phyloP scores from a whole-genome alignment of 2,888 invertebrate genomes.

The Limenitis camilla region DNA sequence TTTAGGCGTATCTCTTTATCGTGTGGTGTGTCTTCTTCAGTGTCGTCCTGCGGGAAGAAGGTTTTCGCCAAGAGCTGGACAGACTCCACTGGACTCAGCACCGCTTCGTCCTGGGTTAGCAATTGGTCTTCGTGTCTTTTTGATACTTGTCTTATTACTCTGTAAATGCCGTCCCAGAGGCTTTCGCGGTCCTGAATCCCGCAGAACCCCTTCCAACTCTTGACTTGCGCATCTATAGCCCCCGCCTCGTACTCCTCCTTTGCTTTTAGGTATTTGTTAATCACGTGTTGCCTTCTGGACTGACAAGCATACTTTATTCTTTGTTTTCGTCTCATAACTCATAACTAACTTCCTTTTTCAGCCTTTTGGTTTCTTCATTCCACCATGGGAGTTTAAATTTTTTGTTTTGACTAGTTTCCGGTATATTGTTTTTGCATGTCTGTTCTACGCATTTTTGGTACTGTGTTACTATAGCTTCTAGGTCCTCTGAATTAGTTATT shows the following conservation, averaged over 20 bases:
- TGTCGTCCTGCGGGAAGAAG: no score
- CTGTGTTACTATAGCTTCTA: slow-evolving; percentile 1
- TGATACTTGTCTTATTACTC: no score
- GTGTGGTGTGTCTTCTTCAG: no score
- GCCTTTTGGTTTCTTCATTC: not conserved
- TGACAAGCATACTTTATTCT: not conserved
- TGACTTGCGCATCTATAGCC: not conserved
- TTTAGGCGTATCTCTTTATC: no score
- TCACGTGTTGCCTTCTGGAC: not conserved
- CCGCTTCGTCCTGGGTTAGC: no score
- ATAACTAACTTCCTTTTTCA: not conserved
- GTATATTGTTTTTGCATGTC: not conserved
- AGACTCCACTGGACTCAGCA: no score
- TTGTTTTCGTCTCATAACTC: not conserved
- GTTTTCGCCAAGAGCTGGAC: no score
- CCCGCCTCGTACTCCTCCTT: not conserved
- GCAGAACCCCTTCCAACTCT: not conserved
- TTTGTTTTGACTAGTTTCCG: not conserved
- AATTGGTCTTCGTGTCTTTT: no score
- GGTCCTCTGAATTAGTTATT: not conserved
- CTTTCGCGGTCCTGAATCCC: slow-evolving; percentile 21
- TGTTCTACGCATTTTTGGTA: not conserved
- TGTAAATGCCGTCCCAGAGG: no score
- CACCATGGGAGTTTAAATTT: slow-evolving; percentile 4
- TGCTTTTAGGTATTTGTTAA: not conserved